Base-by-base conservation (phyloP, 2,113 vertebrate genomes). In the Coptodon rendalli region DNA sequence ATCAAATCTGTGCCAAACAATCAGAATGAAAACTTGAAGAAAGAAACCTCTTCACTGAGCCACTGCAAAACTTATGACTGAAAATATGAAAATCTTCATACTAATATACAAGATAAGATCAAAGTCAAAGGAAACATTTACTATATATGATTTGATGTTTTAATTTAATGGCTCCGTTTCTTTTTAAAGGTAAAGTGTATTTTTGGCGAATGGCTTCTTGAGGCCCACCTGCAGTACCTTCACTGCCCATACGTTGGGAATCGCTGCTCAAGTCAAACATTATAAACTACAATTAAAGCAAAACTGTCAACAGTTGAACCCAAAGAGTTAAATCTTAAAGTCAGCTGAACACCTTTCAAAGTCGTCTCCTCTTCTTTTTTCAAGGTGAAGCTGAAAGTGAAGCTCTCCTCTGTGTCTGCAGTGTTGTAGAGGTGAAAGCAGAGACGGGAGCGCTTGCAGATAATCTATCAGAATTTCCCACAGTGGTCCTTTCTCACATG, bases 101-200 rank as follows among this genome's bases (percentile, higher is more conserved):
- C 12, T 22, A 24, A 16, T 9, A 71, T 71, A 71, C 36, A 68
- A 0, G 6, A 38, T n/a, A 2, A 71, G 11, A 24, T 71, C n/a
- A 43, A n/a, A 40, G n/a, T 71, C 66, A 71, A 68, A 68, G 63
- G 36, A 40, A 24, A 71, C 63, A 40, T 24, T 40, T 43, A 14
- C 11, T 0, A 43, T 71, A 24, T 43, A 71, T 1, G 3, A 40
- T 40, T 71, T 71, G 4, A 71, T 14, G 7, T 43, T 71, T 40
- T 0, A 40, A 40, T 40, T 12, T 12, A n/a, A 12, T 5, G 3
- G 10, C 61, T 38, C 0, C 0, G 61, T 38, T 63, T 63, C 31
- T 36, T 36, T 63, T 63, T 38, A 68, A 36, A 27, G 24, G 24
- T 27, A 1, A 61, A 63, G 59, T n/a, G 17, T 19, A 63, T 63